Conservation (phyloP, 2,797 vertebrate genomes). For the Pteronotus mesoamericanus region DNA sequence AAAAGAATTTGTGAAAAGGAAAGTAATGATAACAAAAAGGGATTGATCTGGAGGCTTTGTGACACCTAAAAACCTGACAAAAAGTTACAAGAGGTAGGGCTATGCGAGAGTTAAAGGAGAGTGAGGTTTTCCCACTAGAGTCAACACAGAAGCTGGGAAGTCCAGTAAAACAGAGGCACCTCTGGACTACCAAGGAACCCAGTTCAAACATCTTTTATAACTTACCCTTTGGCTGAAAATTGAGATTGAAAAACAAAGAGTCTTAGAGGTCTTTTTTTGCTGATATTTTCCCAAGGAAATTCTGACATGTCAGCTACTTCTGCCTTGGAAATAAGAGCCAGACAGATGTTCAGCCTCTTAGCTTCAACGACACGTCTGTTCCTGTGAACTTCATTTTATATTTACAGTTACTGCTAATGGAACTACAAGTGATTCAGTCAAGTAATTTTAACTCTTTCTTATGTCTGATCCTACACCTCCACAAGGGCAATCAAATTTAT, state of each 20-base stretch:
- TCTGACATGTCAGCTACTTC: not conserved
- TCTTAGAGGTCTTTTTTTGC: slow-evolving; percentile 18
- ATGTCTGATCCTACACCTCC: not conserved
- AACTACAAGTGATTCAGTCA: not conserved
- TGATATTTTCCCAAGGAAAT: slow-evolving; percentile 17
- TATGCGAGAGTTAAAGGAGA: not conserved
- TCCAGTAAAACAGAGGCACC: not conserved
- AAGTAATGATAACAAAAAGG: not conserved
- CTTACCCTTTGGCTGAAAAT: not conserved
- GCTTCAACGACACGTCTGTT: not conserved
- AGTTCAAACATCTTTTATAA: not conserved
- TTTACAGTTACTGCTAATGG: not conserved
- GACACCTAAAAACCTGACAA: not conserved
- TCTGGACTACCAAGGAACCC: not conserved
- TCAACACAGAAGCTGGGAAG: not conserved
- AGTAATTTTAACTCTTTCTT: not conserved
- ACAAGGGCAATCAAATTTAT: not conserved
- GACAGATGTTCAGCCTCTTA: not conserved
- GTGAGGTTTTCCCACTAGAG: not conserved
- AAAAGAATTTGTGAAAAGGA: not conserved
- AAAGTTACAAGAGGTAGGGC: not conserved
- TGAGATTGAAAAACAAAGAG: not conserved
- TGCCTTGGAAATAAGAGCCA: not conserved
- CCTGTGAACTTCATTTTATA: slow-evolving; percentile 21
- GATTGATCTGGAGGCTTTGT: not conserved